Evolutionary conservation across 2,888 invertebrate genomes (phyloP).

Genomic region (Brachyopa scutellaris): DNA sequence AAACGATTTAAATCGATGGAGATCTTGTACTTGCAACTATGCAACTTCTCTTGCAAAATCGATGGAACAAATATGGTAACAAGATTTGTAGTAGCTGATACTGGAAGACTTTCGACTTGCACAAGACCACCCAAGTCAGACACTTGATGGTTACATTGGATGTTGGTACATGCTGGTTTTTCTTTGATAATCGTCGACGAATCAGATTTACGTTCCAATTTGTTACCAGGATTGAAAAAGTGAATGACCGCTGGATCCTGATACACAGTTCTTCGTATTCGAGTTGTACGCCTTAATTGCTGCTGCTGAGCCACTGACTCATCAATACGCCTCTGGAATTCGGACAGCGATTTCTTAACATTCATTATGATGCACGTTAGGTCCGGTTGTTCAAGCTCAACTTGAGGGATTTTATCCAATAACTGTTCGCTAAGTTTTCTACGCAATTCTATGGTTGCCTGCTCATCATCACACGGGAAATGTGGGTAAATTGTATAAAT

Average conservation of each 20-base stretch:
- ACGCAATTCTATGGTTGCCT: constrained; percentile 9
- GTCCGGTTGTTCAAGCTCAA: constrained; percentile 41
- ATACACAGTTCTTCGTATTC: constrained; percentile 23
- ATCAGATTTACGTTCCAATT: background rate
- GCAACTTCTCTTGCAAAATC: constrained; percentile 53
- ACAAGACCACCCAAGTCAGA: constrained; percentile 38
- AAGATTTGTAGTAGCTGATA: constrained; percentile 50
- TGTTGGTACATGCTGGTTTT: background rate
- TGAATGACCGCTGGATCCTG: constrained; percentile 33
- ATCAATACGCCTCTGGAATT: constrained; percentile 53
- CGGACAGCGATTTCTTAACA: constrained; percentile 48
- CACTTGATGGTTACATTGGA: constrained; percentile 27
- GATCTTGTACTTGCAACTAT: constrained; percentile 60
- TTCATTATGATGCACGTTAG: constrained; percentile 49
- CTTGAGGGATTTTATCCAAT: constrained; percentile 19
- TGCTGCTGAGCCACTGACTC: constrained; percentile 57
- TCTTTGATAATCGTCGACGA: background rate
- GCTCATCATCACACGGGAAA: background rate
- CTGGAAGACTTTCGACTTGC: constrained; percentile 56
- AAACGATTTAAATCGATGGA: constrained; percentile 57
- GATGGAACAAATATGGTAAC: constrained; percentile 60
- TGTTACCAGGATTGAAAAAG: constrained; percentile 3
- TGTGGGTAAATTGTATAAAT: constrained; percentile 27
- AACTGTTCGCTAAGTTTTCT: constrained; percentile 43
- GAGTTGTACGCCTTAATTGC: constrained; percentile 43